phyloP scores from a whole-genome alignment of 2,888 invertebrate genomes.

The Parascotia fuliginaria region DNA sequence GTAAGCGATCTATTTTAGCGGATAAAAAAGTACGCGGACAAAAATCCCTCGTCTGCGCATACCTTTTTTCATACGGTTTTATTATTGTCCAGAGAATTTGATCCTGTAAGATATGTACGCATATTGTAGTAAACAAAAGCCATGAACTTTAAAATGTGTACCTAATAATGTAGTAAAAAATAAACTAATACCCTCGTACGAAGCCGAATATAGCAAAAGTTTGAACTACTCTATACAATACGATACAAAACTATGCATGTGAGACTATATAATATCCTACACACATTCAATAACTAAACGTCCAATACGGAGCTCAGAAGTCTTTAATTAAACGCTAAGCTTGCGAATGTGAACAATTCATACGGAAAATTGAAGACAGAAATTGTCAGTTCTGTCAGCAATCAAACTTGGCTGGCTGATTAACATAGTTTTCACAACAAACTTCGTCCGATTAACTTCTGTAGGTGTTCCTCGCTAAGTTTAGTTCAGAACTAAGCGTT shows the following conservation, averaged over 20 bases:
- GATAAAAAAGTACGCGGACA: too few relatives aligned
- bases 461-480: constrained; percentile 44
- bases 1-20: too few relatives aligned
- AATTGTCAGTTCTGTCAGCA: constrained; percentile 48
- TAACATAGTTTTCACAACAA: constrained; percentile 56
- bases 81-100: too few relatives aligned
- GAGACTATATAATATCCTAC: background rate
- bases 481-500: constrained; percentile 26
- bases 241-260: constrained; percentile 1
- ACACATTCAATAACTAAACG: constrained; percentile 34
- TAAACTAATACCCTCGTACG: too few relatives aligned
- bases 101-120: too few relatives aligned
- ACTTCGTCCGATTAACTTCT: constrained; percentile 44
- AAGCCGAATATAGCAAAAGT: constrained; percentile 31
- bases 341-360: constrained; percentile 47
- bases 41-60: too few relatives aligned
- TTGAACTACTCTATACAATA: background rate
- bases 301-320: constrained; percentile 28
- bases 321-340: constrained; percentile 41
- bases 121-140: too few relatives aligned
- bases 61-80: too few relatives aligned
- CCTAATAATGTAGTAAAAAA: too few relatives aligned
- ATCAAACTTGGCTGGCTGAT: constrained; percentile 51
- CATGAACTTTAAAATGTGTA: too few relatives aligned
- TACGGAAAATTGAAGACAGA: constrained; percentile 41